phyloP scores from a whole-genome alignment of 1,140 invertebrate species.

The Aphelinus atriplicis region DNA sequence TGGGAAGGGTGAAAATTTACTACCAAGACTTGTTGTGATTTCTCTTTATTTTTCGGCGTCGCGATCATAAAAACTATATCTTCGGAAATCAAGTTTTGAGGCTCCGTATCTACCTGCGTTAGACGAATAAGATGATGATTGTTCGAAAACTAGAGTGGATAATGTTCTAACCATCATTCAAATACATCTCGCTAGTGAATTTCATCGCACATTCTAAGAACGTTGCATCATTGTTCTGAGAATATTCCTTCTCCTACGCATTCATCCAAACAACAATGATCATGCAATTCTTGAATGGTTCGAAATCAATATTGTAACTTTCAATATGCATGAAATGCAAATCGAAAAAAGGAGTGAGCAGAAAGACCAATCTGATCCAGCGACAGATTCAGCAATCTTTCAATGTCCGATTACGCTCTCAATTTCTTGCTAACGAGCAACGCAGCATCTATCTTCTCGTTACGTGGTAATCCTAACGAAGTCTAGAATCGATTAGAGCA shows the following conservation, averaged over 20 bases:
- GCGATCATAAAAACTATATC: conserved; percentile 43
- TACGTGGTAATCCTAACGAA: conserved; percentile 47
- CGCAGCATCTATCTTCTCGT: conserved; percentile 42
- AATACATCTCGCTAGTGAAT: no score
- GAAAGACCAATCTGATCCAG: no score
- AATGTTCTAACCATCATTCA: not conserved
- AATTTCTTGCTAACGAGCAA: conserved; percentile 50
- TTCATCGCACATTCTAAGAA: no score
- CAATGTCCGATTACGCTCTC: not conserved
- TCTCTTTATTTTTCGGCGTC: conserved; percentile 1
- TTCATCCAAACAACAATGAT: not conserved
- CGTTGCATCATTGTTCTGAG: no score
- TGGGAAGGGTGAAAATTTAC: conserved; percentile 59
- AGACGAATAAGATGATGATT: conserved; percentile 52
- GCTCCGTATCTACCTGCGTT: conserved; percentile 42
- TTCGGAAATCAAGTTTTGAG: conserved; percentile 49
- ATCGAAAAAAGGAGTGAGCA: no score
- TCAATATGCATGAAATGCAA: no score
- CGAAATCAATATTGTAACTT: no score
- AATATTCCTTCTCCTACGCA: not conserved
- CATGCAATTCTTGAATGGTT: not conserved
- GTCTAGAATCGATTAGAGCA: not conserved
- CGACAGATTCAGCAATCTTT: no score
- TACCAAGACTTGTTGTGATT: conserved; percentile 23
- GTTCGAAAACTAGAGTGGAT: not conserved